Evolutionary conservation across 2,888 invertebrate genomes (phyloP), one percentile per base, ranked within the genome.

Genomic region (Augiades crinisus): DNA sequence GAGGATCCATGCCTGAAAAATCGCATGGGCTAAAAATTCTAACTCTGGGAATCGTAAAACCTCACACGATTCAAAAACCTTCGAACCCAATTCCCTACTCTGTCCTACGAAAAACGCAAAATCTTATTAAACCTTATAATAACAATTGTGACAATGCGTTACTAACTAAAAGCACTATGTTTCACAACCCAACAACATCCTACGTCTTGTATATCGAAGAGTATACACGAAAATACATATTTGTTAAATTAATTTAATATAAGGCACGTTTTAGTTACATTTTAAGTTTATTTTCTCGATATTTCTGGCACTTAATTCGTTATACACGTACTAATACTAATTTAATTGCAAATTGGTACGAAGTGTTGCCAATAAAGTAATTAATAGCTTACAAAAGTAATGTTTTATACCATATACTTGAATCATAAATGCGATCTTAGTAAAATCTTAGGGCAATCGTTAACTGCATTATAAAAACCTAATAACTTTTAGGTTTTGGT

Each of bases 151-250:
- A 68, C 67, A 62, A 50, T 56, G 62, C 54, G 57, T 61, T 56
- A 63, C 49, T 44, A 37, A 12, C 43, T 36, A 43, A 30, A 30
- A 37, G 36, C 50, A 50, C 50, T 51, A 51, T 54, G 56, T 63
- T 71, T 80, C 80, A 79, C 81, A 81, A 81, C 79, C 79, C 62
- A 72, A 72, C 63, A 62, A 65, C 64, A 68, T 40, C 40, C 41
- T 41, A 41, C 16, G 10, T 30, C n/a, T 37, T 37, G 10, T 37
- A 36, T 27, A 44, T 30, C 14, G 30, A 14, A 44, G 38, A 52
- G 49, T 43, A 55, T 52, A 49, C 46, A 52, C 37, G 30, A 45
- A 37, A 50, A 31, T 33, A 47, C 36, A 40, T 19, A 40, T 45
- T 44, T 10, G 24, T 8, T 33, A 40, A 14, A 40, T 21, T 54